Percentiles rank a stretch among this genome's conserved stretches.
Evolutionary conservation across 2,797 vertebrate species (phyloP).

Genomic region (Streptopelia turtur): DNA sequence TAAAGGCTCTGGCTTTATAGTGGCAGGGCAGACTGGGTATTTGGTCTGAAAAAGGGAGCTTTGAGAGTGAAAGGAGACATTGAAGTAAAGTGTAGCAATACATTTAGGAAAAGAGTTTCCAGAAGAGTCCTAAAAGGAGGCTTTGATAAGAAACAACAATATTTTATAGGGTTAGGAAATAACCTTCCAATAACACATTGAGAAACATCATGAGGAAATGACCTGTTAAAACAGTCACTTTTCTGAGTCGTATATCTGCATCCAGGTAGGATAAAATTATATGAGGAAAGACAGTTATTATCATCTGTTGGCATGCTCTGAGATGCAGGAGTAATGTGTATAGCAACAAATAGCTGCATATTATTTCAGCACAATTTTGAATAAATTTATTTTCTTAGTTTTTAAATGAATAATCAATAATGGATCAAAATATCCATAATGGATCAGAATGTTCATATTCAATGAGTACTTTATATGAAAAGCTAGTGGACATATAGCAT

Average conservation of each 20-base stretch:
- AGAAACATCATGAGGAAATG: not conserved
- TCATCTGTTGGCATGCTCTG: not conserved
- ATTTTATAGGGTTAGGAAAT: not conserved
- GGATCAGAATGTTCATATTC: not conserved
- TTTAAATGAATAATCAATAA: not conserved
- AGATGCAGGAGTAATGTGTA: not conserved
- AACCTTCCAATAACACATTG: not conserved
- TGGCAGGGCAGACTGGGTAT: accelerated
- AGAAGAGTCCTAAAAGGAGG: not conserved
- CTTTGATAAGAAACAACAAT: not conserved
- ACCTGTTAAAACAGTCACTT: not conserved
- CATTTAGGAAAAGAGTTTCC: not conserved
- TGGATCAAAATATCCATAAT: not conserved
- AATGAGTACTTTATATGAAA: not conserved
- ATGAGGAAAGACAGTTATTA: not conserved
- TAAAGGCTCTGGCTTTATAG: not conserved
- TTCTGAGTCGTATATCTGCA: not conserved
- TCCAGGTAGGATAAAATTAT: not conserved
- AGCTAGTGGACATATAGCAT: not conserved
- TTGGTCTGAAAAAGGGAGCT: not conserved
- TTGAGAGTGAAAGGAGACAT: not conserved
- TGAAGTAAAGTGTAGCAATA: not conserved
- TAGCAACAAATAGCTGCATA: not conserved
- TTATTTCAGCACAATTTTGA: not conserved
- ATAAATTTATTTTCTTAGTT: not conserved